phyloP scores from a whole-genome alignment of 2,797 vertebrate genomes.

The Anisognathus igniventris region DNA sequence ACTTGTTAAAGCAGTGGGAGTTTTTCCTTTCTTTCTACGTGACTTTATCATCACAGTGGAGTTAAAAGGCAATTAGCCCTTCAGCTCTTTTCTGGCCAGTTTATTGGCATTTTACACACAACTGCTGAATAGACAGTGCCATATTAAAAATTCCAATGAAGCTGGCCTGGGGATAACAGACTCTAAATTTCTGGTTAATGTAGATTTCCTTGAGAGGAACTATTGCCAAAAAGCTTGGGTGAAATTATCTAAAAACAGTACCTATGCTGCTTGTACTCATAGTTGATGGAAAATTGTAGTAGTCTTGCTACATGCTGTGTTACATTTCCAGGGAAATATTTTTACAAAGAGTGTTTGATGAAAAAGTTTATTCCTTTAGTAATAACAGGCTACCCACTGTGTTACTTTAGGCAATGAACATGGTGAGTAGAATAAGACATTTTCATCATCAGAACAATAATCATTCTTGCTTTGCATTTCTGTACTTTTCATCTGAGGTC shows the following conservation, averaged over 20 bases:
- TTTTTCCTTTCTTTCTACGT: slow-evolving; percentile 72
- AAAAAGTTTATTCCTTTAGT: slow-evolving; percentile 70
- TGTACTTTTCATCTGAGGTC: not conserved
- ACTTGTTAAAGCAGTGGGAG: slow-evolving; percentile 81
- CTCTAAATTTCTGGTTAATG: slow-evolving; percentile 63
- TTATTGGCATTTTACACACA: slow-evolving; percentile 79
- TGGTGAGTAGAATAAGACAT: not conserved
- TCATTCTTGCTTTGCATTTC: slow-evolving; percentile 30
- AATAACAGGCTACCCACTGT: slow-evolving; percentile 63
- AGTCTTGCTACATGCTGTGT: slow-evolving; percentile 66
- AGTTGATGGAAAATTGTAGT: slow-evolving; percentile 72
- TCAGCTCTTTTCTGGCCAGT: slow-evolving; percentile 74
- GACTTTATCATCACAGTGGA: slow-evolving; percentile 77
- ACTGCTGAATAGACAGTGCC: slow-evolving; percentile 74
- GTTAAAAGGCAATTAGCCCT: slow-evolving; percentile 81
- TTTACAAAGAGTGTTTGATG: slow-evolving; percentile 69
- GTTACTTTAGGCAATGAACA: slow-evolving; percentile 50
- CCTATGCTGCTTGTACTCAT: slow-evolving; percentile 54
- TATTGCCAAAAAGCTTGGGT: slow-evolving; percentile 59
- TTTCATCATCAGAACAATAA: slow-evolving; percentile 36
- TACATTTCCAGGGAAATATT: slow-evolving; percentile 74
- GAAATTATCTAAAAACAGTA: slow-evolving; percentile 68
- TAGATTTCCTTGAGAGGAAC: slow-evolving; percentile 48
- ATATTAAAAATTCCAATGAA: slow-evolving; percentile 76
- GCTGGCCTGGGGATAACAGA: slow-evolving; percentile 69